These are phyloP conservation scores for Caenorhabditis sp. DNA, from an alignment of 2,888 invertebrate species.

Conservation along the genomic window DNA sequence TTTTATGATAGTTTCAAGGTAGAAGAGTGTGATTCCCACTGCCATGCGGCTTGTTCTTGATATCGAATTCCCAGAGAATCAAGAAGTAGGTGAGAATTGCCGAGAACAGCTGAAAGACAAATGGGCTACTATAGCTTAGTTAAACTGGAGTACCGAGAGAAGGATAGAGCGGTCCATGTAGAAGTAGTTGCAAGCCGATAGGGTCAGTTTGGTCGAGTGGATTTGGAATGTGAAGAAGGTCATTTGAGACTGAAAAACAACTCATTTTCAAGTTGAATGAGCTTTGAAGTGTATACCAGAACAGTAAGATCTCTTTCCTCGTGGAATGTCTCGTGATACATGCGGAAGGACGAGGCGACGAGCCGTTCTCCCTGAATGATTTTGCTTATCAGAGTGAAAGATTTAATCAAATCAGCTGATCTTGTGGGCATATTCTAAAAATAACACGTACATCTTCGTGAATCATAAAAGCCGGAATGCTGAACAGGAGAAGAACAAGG, in stretches of 20 bases:
- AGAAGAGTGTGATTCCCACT: conserved; percentile 36
- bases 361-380: conserved; percentile 69
- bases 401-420: too few species aligned
- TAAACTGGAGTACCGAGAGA: conserved; percentile 50
- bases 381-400: neutral
- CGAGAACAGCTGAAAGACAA: conserved; percentile 67
- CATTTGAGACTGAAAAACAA: conserved; percentile 67
- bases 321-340: conserved; percentile 73
- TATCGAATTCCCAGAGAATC: conserved; percentile 68
- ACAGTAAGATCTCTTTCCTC: conserved; percentile 71
- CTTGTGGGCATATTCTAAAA: neutral
- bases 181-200: conserved; percentile 72
- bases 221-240: conserved; percentile 73
- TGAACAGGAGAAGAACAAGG: conserved; percentile 69
- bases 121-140: neutral
- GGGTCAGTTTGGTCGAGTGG: conserved; percentile 70
- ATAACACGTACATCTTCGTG: conserved; percentile 66
- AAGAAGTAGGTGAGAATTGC: conserved; percentile 74
- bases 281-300: conserved; percentile 42
- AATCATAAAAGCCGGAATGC: conserved; percentile 72
- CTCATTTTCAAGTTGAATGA: neutral
- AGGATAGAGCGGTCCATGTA: conserved; percentile 72
- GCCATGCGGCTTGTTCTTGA: conserved; percentile 38
- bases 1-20: conserved; percentile 9
- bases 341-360: conserved; percentile 68